A percentile compares a stretch with the other conserved stretches of the same genome.
phyloP scores from a whole-genome alignment of 2,888 invertebrate genomes.

The Watsonalla binaria region DNA sequence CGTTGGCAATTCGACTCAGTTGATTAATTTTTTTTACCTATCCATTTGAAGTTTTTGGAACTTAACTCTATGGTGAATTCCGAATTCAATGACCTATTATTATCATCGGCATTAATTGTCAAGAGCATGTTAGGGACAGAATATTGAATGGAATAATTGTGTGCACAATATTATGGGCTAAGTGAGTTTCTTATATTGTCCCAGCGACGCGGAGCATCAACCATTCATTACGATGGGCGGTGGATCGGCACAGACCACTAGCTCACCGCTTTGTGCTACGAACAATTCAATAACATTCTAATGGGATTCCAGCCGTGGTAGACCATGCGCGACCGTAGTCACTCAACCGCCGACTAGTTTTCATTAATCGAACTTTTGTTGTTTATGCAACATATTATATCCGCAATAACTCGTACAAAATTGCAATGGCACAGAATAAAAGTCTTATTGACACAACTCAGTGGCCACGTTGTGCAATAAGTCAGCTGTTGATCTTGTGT shows the following conservation, averaged over 20 bases:
- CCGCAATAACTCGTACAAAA: slow-evolving; percentile 17
- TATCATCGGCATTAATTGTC: too few species aligned
- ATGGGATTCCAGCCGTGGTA: slow-evolving; percentile 66
- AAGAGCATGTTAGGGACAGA: too few species aligned
- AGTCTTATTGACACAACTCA: slow-evolving; percentile 3
- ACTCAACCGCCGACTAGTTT: slow-evolving; percentile 30
- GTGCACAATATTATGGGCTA: background rate
- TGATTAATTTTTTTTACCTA: too few species aligned
- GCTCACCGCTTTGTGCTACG: slow-evolving; percentile 45
- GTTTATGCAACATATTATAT: slow-evolving; percentile 45
- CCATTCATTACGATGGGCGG: slow-evolving; percentile 45
- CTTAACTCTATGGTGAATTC: too few species aligned
- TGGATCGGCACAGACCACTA: slow-evolving; percentile 44
- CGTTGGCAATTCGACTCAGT: too few species aligned
- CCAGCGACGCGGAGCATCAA: slow-evolving; percentile 23
- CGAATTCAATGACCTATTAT: too few species aligned
- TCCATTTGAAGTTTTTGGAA: too few species aligned
- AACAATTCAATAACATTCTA: slow-evolving; percentile 70
- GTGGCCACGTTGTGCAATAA: slow-evolving; percentile 10
- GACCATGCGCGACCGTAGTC: slow-evolving; percentile 57
- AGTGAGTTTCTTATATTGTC: slow-evolving; percentile 26
- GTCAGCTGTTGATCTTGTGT: slow-evolving; percentile 23
- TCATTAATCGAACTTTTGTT: slow-evolving; percentile 46
- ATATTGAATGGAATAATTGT: too few species aligned
- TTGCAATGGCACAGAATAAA: slow-evolving; percentile 5